Base-by-base conservation (phyloP, 2,797 vertebrate genomes). In the Pteronotus mesoamericanus region DNA sequence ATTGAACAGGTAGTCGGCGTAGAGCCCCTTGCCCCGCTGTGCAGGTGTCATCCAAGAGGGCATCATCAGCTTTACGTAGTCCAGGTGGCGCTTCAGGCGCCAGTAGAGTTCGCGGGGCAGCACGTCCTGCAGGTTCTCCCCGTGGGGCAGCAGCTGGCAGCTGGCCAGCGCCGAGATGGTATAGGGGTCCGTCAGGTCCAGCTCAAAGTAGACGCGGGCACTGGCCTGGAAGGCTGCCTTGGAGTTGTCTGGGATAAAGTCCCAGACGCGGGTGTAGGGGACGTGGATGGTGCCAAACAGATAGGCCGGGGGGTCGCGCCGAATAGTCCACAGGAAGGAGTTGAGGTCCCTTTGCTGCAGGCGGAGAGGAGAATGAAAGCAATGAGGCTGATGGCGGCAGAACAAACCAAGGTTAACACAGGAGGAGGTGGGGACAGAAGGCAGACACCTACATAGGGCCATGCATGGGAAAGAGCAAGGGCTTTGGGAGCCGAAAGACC, bases 201-300 rank as follows among this genome's bases (percentile, higher is more conserved):
- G 97, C 97, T 99, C 99, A 0, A 99, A 99, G 97, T 99, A 99
- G 64, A 99, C 98, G 0, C 97, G 99, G 95, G 98, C 98, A 72
- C 99, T 99, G 95, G 98, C 98, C 69, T 99, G 98, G 97, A 99
- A 99, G 18, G 99, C 99, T 0, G 98, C 98, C 97, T 99, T 99
- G 59, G 99, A 99, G 97, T 98, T 99, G 83, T 99, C 98, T 0
- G 99, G 99, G 97, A 99, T 99, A 97, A 99, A 99, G 97, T 99
- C 99, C 99, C 99, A 99, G 46, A 99, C 99, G 0, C 99, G 98
- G 4, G 99, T 99, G 97, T 99, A 99, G 3, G 99, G 99, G 94
- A 99, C 99, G 8, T 99, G 99, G 96, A 99, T 99, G 87, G 99
- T 99, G 93, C 99, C 99, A 55, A 99, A 99, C 77, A 99, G 98